phyloP scores from a whole-genome alignment of 2,888 invertebrate genomes.

The Ophion ventricosus region DNA sequence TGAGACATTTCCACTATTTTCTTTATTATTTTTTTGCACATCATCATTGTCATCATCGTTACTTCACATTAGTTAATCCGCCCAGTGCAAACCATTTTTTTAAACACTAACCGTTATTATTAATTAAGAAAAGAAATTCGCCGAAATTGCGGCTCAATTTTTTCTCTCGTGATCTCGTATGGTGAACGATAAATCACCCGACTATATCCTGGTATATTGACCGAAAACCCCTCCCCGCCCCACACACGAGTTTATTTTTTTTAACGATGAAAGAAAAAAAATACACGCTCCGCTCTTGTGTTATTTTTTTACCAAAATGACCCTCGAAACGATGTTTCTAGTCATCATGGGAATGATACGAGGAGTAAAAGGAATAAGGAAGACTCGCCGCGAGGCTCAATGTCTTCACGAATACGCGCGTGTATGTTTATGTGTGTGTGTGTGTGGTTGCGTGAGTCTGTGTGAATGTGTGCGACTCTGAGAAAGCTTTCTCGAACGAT shows the following conservation, averaged over 20 bases:
- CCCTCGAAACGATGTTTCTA: conserved; percentile 79
- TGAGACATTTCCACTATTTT: background rate
- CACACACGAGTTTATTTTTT: conserved; percentile 77
- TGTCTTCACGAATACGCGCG: conserved; percentile 47
- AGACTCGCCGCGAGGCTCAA: conserved; percentile 62
- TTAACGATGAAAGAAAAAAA: conserved; percentile 59
- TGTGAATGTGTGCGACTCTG: conserved; percentile 45
- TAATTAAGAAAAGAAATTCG: conserved; percentile 63
- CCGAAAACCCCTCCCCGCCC: conserved; percentile 29
- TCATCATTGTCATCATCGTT: conserved; percentile 38
- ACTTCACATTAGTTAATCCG: conserved; percentile 78
- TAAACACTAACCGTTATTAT: conserved; percentile 41
- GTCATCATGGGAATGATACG: conserved; percentile 73
- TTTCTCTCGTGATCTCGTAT: conserved; percentile 24
- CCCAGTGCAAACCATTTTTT: conserved; percentile 69
- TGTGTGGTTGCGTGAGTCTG: conserved; percentile 45
- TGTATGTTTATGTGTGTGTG: conserved; percentile 30
- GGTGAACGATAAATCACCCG: background rate
- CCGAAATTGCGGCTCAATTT: conserved; percentile 55
- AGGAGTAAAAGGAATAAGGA: conserved; percentile 65
- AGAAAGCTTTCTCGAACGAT: conserved; percentile 61
- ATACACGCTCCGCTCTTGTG: conserved; percentile 74
- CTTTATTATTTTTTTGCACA: conserved; percentile 22
- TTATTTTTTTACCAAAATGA: conserved; percentile 82
- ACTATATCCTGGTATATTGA: background rate